Evolutionary conservation across 2,888 invertebrate genomes (phyloP).

Genomic region (Ditylenchus weischeri): DNA sequence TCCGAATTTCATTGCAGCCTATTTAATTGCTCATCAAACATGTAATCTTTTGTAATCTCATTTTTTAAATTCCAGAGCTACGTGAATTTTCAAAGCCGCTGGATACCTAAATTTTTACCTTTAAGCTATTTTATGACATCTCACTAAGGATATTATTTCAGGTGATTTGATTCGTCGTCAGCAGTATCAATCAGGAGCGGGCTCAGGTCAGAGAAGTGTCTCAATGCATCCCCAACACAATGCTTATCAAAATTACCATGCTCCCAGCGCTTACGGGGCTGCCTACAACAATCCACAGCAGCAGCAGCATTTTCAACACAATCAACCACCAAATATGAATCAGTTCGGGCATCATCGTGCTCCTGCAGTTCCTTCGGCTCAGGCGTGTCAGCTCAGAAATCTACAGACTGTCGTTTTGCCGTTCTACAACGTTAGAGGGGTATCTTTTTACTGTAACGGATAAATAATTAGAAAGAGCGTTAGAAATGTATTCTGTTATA

Average conservation of each 20-base stretch:
- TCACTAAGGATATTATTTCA: not conserved
- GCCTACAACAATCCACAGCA: not conserved
- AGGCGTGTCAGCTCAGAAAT: conserved; percentile 13
- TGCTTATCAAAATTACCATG: conserved; percentile 1
- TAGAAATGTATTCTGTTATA: not conserved
- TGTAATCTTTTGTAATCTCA: too few species aligned
- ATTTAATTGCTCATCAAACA: too few species aligned
- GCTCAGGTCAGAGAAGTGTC: not conserved
- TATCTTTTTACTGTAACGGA: too few species aligned
- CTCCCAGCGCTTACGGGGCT: not conserved
- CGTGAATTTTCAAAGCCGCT: too few species aligned
- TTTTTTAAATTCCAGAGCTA: too few species aligned
- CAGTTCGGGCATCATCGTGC: conserved; percentile 6
- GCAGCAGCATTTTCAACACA: not conserved
- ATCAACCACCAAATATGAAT: not conserved
- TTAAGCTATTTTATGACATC: too few species aligned
- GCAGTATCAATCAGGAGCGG: conserved; percentile 5
- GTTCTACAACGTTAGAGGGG: conserved; percentile 21
- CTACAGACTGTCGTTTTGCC: conserved; percentile 28
- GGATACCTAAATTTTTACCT: too few species aligned
- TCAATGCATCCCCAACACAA: not conserved
- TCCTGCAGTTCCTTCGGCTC: not conserved
- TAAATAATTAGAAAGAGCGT: too few species aligned
- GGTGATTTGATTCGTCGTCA: conserved; percentile 7
- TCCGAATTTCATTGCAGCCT: too few species aligned